phyloP scores from a whole-genome alignment of 2,797 vertebrate genomes.

The Muraenolepis orangiensis region DNA sequence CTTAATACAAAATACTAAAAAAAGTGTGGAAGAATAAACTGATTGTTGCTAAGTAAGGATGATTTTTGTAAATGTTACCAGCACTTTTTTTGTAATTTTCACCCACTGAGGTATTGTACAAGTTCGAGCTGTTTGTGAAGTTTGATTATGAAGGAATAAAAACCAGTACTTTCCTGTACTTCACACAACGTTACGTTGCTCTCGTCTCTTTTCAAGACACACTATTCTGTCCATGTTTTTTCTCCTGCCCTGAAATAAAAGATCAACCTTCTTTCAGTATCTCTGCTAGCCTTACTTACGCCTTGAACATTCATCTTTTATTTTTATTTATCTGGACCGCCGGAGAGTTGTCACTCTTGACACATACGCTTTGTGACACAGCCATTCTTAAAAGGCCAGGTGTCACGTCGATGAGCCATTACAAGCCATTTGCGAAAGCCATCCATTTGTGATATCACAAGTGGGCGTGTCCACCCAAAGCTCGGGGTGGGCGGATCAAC shows the following conservation, averaged over 20 bases:
- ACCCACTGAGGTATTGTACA: constrained; percentile 99
- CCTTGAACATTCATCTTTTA: not conserved
- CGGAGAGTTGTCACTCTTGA: not conserved
- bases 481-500: not conserved
- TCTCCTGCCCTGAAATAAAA: constrained; percentile 6
- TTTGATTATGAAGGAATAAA: constrained; percentile 99
- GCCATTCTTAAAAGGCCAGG: not conserved
- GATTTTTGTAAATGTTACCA: constrained; percentile 99
- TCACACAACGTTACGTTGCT: constrained; percentile 72
- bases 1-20: constrained; percentile 99
- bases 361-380: not conserved
- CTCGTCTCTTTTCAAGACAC: constrained; percentile 37
- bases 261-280: not conserved
- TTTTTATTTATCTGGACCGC: not conserved
- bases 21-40: constrained; percentile 99
- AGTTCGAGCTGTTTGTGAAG: constrained; percentile 99
- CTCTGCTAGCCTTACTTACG: not conserved
- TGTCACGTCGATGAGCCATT: not conserved
- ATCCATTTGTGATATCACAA: not conserved
- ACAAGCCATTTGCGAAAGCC: not conserved
- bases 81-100: constrained; percentile 99
- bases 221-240: constrained; percentile 1
- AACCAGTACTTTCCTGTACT: constrained; percentile 88
- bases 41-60: constrained; percentile 99
- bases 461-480: not conserved